phyloP scores from a whole-genome alignment of 2,113 vertebrate species.

The Gallinago undulata region DNA sequence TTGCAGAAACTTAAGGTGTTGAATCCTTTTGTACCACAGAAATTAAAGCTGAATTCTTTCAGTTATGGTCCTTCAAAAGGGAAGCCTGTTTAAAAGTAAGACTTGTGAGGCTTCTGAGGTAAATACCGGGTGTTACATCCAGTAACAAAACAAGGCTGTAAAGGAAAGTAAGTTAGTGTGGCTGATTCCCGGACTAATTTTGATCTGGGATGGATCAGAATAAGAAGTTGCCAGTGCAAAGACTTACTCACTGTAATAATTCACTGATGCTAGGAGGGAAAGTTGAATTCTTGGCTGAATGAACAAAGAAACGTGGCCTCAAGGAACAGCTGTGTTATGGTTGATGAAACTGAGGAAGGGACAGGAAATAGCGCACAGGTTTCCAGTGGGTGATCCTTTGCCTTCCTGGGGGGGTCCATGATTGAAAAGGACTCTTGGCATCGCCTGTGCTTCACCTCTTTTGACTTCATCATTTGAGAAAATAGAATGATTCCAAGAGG shows the following conservation, averaged over 20 bases:
- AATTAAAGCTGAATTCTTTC: not conserved
- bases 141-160: not conserved
- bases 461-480: not conserved
- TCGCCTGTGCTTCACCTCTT: not conserved
- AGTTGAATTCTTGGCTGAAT: not conserved
- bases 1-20: not conserved
- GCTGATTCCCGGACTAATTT: not conserved
- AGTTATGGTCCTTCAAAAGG: not conserved
- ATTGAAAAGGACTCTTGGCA: not conserved
- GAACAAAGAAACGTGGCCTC: not conserved
- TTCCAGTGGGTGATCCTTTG: not conserved
- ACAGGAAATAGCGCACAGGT: not conserved
- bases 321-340: not conserved
- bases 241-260: accelerated
- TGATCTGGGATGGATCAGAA: not conserved
- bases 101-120: not conserved
- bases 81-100: not conserved
- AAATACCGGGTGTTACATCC: not conserved
- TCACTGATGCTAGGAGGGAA: not conserved
- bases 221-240: not conserved
- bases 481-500: not conserved
- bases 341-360: not conserved
- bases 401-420: not conserved
- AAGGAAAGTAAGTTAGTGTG: not conserved
- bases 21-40: not conserved